Evolutionary conservation across 2,113 vertebrate species (phyloP).

Genomic region (Machaerirhynchus nigripectus): DNA sequence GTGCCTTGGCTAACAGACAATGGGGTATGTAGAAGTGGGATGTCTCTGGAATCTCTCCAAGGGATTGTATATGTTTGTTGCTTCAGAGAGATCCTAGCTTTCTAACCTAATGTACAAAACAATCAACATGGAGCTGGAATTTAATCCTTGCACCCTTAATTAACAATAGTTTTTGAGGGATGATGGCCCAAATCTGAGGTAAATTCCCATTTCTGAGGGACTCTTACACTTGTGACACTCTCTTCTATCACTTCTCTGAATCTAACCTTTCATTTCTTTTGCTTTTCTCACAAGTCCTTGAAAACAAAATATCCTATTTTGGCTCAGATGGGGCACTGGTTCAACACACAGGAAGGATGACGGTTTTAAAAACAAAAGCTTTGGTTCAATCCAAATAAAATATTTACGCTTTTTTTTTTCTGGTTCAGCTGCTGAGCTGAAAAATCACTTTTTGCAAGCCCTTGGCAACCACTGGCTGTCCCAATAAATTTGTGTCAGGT

Average conservation of each 20-base stretch:
- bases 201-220: not conserved
- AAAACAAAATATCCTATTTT: not conserved
- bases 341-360: not conserved
- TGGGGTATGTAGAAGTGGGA: not conserved
- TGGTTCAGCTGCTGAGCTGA: constrained; percentile 7
- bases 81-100: not conserved
- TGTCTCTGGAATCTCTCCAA: not conserved
- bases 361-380: not conserved
- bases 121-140: not conserved
- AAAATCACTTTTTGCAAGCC: not conserved
- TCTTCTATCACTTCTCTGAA: not conserved
- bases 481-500: constrained; percentile 5
- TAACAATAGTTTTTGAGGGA: not conserved
- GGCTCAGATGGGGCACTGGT: not conserved
- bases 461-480: not conserved
- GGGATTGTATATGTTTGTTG: not conserved
- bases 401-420: not conserved
- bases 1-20: not conserved
- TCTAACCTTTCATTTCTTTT: not conserved
- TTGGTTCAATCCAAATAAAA: constrained; percentile 1
- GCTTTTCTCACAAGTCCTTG: not conserved
- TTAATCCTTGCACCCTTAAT: not conserved
- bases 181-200: not conserved
- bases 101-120: not conserved
- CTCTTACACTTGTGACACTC: not conserved